Evolutionary conservation across 2,888 invertebrate genomes (phyloP).

Genomic region (Thera obeliscata): DNA sequence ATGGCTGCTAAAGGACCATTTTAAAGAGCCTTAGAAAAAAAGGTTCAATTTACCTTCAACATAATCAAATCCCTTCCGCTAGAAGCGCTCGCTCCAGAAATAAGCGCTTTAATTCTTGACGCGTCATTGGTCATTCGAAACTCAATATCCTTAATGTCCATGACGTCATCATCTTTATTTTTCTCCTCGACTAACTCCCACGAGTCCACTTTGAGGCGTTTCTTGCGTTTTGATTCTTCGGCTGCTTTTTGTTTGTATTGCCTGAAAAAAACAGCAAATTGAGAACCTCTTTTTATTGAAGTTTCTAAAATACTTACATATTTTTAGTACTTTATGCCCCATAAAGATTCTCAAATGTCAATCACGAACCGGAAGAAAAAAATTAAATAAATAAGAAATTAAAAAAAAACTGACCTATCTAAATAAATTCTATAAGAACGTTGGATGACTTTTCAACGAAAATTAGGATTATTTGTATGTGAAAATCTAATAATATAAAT

Average conservation of each 20-base stretch:
- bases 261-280: constrained; percentile 54
- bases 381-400: no score
- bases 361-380: no score
- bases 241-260: constrained; percentile 86
- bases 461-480: no score
- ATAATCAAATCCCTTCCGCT: constrained; percentile 71
- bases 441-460: no score
- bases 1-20: no score
- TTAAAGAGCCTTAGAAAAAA: neutral
- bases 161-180: constrained; percentile 70
- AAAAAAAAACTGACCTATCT: no score
- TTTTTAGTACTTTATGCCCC: no score
- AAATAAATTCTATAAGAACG: no score
- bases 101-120: constrained; percentile 86
- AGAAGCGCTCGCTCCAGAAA: constrained; percentile 68
- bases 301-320: neutral
- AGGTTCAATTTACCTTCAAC: constrained; percentile 53
- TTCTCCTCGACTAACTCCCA: constrained; percentile 87
- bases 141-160: constrained; percentile 94
- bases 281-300: no score
- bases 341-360: no score
- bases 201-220: constrained; percentile 89
- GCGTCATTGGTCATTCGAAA: constrained; percentile 92
- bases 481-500: no score
- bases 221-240: constrained; percentile 88